phyloP scores from a whole-genome alignment of 2,113 vertebrate species.

The Ceyx cyanopectus region DNA sequence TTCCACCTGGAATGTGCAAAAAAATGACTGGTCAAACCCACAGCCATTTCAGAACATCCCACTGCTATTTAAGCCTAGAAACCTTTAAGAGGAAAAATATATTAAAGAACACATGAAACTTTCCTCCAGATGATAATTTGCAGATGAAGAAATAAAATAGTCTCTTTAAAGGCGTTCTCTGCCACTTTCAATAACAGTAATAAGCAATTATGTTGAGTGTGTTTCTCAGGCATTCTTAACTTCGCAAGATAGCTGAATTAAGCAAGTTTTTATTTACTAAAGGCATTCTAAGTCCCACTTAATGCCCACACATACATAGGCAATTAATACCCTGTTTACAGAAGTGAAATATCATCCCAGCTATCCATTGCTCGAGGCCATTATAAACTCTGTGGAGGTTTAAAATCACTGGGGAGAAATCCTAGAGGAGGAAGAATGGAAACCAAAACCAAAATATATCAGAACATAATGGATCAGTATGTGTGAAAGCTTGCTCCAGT shows the following conservation, averaged over 20 bases:
- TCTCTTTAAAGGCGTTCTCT: neutral
- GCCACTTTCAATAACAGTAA: neutral
- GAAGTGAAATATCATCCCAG: neutral
- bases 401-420: neutral
- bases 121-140: too few relatives aligned
- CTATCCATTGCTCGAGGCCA: neutral
- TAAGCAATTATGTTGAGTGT: neutral
- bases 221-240: neutral
- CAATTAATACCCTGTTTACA: neutral
- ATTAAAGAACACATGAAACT: too few relatives aligned
- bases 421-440: neutral
- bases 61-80: neutral
- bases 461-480: neutral
- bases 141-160: neutral
- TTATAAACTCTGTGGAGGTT: neutral
- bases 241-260: neutral
- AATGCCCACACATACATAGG: neutral
- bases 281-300: neutral
- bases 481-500: neutral
- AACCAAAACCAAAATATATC: neutral
- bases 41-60: neutral
- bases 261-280: slow-evolving; percentile 8
- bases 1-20: neutral
- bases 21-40: neutral
- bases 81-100: too few relatives aligned